Evolutionary conservation across 2,113 vertebrate genomes (phyloP).

Genomic region (Gambusia holbrooki): DNA sequence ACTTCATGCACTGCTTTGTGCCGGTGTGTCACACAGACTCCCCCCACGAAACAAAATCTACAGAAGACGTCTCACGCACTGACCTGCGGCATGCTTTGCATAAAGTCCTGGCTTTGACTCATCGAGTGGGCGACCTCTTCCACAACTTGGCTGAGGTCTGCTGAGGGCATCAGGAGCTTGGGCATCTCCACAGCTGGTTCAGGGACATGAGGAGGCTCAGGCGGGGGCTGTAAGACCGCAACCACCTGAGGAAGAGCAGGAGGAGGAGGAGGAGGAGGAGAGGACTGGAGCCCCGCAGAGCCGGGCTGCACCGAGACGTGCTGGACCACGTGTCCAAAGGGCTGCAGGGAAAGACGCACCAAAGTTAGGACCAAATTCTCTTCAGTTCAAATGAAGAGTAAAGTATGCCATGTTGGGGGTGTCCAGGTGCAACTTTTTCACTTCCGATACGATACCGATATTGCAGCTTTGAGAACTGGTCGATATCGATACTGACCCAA

Average conservation of each 20-base stretch:
- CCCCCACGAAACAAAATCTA: background rate
- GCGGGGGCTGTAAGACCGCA: conserved; percentile 63
- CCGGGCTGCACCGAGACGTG: conserved; percentile 53
- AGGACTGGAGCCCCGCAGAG: conserved; percentile 45
- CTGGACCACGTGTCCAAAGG: conserved; percentile 66
- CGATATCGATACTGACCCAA: too few species aligned
- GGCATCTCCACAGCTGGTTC: conserved; percentile 56
- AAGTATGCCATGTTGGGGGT: too few species aligned
- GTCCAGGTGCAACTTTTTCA: too few species aligned
- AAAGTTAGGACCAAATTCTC: background rate
- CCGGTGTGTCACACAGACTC: background rate
- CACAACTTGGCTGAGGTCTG: conserved; percentile 59
- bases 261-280: conserved; percentile 67
- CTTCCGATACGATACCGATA: too few species aligned
- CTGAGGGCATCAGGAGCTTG: conserved; percentile 65
- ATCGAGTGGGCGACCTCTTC: conserved; percentile 61
- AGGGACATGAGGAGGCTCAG: conserved; percentile 45
- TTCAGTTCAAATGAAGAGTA: too few species aligned
- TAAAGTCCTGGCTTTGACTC: conserved; percentile 73
- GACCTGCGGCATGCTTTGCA: conserved; percentile 79
- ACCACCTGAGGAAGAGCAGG: conserved; percentile 39
- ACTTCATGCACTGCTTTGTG: background rate
- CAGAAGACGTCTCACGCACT: background rate
- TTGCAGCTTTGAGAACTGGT: too few species aligned
- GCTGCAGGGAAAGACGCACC: conserved; percentile 33